Evolutionary conservation across 2,888 invertebrate species (phyloP).

Genomic region (Cremastinae sp.): DNA sequence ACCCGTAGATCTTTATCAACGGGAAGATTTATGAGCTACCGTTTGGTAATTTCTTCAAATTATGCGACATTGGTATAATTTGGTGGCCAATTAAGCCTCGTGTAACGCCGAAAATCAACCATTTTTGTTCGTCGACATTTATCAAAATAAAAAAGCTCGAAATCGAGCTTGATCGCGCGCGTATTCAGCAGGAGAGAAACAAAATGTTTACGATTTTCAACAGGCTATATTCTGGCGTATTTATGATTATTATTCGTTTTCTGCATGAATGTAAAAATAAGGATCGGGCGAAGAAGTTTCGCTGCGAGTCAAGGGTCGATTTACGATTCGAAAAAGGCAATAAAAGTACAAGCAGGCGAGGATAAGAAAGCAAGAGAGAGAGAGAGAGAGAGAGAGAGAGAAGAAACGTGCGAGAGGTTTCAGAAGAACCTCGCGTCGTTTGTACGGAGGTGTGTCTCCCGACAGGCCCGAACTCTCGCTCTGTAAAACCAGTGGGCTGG

Average conservation of each 20-base stretch:
- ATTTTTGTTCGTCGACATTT: no score
- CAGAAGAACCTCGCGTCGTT: conserved; percentile 32
- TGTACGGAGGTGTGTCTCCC: conserved; percentile 39
- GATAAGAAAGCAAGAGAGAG: conserved; percentile 24
- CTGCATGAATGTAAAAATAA: neutral
- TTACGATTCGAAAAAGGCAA: conserved; percentile 51
- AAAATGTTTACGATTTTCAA: conserved; percentile 42
- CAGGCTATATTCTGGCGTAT: neutral
- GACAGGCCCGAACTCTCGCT: conserved; percentile 5
- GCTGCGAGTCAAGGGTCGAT: conserved; percentile 56
- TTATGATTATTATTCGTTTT: conserved; percentile 35
- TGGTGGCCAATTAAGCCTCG: neutral
- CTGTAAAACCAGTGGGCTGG: neutral
- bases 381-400: conserved; percentile 19
- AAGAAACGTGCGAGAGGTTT: conserved; percentile 32
- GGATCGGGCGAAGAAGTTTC: conserved; percentile 26
- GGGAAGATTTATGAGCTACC: conserved; percentile 18
- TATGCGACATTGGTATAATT: neutral
- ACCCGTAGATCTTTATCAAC: conserved; percentile 29
- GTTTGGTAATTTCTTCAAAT: neutral
- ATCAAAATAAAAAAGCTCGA: no score
- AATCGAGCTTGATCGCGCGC: conserved; percentile 29
- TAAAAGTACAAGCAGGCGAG: neutral
- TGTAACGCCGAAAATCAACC: neutral
- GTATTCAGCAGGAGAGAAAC: no score